A percentile compares a stretch with the other conserved stretches of the same genome.
Conservation (phyloP, 2,888 invertebrate species). For the Lomographa bimaculata region DNA sequence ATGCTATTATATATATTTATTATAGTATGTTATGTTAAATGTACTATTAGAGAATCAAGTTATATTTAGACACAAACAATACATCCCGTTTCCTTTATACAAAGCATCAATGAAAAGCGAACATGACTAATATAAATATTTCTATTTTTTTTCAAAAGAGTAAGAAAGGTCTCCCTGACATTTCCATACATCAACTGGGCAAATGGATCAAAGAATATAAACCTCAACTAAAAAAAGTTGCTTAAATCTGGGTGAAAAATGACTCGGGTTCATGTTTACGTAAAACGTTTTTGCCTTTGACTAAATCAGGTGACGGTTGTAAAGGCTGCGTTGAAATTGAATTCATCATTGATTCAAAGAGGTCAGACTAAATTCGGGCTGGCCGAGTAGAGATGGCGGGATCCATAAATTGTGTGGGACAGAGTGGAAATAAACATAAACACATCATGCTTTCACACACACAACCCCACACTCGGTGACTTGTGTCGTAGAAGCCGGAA, state of each 20-base stretch:
- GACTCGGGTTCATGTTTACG: slow-evolving; percentile 48
- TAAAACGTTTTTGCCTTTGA: slow-evolving; percentile 55
- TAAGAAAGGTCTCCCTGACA: slow-evolving; percentile 3
- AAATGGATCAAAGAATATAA: slow-evolving; percentile 40
- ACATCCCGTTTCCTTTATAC: no score
- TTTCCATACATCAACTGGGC: slow-evolving; percentile 6
- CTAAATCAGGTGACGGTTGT: slow-evolving; percentile 50
- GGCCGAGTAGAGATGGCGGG: slow-evolving; percentile 43
- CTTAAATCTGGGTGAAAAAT: slow-evolving; percentile 49
- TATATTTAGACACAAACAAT: no score
- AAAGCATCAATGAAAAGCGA: no score
- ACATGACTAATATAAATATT: no score
- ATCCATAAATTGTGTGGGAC: slow-evolving; percentile 41
- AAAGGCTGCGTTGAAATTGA: slow-evolving; percentile 57
- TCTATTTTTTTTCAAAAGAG: not conserved
- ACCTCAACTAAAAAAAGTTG: slow-evolving; percentile 23
- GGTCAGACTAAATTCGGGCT: slow-evolving; percentile 55
- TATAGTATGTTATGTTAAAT: no score
- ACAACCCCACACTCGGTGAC: no score
- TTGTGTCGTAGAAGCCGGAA: no score
- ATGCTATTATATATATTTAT: no score
- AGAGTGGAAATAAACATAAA: slow-evolving; percentile 1
- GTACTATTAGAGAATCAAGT: no score
- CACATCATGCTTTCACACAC: no score
- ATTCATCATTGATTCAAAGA: slow-evolving; percentile 73